Percentiles rank a stretch among this genome's conserved stretches.
Conservation (phyloP, 1,140 invertebrate species). For the Pemphigus obesinymphae region DNA sequence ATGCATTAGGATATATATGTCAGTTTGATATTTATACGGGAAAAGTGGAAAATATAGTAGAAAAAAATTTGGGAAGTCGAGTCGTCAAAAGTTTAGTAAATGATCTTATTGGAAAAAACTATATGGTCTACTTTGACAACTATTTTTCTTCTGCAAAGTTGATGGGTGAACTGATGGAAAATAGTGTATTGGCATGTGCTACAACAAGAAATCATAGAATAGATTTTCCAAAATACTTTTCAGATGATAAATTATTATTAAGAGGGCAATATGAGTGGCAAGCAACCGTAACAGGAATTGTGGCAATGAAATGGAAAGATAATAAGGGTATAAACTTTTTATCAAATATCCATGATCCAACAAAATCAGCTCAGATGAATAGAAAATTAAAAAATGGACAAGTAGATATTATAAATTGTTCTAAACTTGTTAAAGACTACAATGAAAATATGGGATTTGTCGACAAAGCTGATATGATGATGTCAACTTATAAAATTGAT, state of each 20-base stretch:
- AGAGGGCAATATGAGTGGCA: not conserved
- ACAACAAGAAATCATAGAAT: not conserved
- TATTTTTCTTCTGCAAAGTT: not conserved
- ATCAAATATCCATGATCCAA: not conserved
- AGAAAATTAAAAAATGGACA: not conserved
- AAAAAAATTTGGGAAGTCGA: constrained; percentile 44
- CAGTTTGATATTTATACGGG: constrained; percentile 46
- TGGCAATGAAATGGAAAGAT: not conserved
- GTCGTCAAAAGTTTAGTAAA: constrained; percentile 45
- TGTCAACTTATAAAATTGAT: too few species aligned
- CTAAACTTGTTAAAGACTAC: constrained; percentile 48
- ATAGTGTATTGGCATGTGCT: not conserved
- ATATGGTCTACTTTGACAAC: not conserved
- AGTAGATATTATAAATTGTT: constrained; percentile 43
- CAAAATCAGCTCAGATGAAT: not conserved
- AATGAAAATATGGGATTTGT: constrained; percentile 51
- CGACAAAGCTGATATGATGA: constrained; percentile 50
- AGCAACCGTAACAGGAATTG: not conserved
- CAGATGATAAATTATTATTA: not conserved
- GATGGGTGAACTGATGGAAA: not conserved
- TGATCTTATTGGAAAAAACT: constrained; percentile 44
- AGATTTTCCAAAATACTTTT: not conserved
- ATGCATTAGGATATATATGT: constrained; percentile 40
- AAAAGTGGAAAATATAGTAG: constrained; percentile 42
- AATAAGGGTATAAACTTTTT: not conserved